These are phyloP conservation scores for Petrocephalus schoutedeni DNA, from an alignment of 2,797 vertebrate genomes.

Conservation along the genomic window DNA sequence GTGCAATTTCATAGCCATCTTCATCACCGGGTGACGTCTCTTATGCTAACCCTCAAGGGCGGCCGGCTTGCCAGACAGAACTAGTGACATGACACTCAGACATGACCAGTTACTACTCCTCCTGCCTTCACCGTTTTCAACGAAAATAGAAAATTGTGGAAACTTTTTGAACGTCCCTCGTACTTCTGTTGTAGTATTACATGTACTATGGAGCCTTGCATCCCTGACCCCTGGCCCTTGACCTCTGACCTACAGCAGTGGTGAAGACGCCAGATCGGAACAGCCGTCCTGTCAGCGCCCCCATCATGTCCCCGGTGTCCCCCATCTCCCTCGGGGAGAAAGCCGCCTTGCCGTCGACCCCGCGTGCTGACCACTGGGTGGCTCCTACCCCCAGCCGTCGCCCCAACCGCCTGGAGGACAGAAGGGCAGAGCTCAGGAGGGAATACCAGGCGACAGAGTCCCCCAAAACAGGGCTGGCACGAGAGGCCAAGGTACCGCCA, in stretches of 20 bases:
- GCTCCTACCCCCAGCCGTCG: conserved; percentile 43
- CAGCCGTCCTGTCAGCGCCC: conserved; percentile 84
- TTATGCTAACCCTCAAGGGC: no score
- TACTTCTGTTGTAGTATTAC: not conserved
- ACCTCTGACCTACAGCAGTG: conserved; percentile 57
- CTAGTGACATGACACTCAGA: no score
- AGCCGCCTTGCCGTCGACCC: conserved; percentile 39
- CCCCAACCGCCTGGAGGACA: conserved; percentile 41
- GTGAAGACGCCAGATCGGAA: conserved; percentile 79
- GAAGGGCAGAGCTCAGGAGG: conserved; percentile 58
- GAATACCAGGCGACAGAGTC: conserved; percentile 58
- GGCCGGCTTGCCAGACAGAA: no score
- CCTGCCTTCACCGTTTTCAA: no score
- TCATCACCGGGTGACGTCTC: no score
- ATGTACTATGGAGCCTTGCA: not conserved
- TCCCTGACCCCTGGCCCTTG: not conserved
- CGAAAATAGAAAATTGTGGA: no score
- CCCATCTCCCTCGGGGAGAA: conserved; percentile 53
- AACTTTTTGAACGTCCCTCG: no score
- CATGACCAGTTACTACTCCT: no score
- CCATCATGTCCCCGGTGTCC: conserved; percentile 66
- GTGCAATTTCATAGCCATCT: no score
- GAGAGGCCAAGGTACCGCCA: conserved; percentile 72
- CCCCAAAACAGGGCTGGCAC: conserved; percentile 51
- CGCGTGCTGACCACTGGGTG: conserved; percentile 38